Percentiles rank a stretch among this genome's conserved stretches.
These are phyloP conservation scores for Spisula subtruncata DNA, from an alignment of 2,888 invertebrate genomes.

Conservation along the genomic window DNA sequence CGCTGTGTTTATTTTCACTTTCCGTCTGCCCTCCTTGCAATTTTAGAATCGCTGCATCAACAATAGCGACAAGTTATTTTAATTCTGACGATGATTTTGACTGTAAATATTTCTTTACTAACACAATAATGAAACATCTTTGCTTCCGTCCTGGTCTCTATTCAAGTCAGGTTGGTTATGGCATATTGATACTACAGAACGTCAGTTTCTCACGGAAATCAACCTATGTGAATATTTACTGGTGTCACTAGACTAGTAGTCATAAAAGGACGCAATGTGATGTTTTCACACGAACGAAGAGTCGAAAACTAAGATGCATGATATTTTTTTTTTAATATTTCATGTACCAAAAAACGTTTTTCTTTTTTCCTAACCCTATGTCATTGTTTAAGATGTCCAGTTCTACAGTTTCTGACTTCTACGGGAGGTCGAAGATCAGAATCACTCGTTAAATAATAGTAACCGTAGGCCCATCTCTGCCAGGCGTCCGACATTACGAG, in stretches of 20 bases:
- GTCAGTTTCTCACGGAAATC: not conserved
- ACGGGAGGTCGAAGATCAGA: too few relatives aligned
- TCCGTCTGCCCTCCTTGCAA: constrained; percentile 55
- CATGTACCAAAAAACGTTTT: too few relatives aligned
- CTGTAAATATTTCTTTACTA: not conserved
- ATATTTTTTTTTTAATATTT: not conserved
- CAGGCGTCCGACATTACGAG: too few relatives aligned
- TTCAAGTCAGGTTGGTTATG: not conserved
- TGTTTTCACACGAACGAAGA: not conserved
- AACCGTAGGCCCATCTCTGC: too few relatives aligned
- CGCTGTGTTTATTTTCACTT: constrained; percentile 61
- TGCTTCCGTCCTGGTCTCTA: not conserved
- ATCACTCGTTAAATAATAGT: too few relatives aligned
- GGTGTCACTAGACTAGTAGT: not conserved
- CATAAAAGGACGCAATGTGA: not conserved
- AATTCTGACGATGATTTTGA: constrained; percentile 15
- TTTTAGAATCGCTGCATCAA: constrained; percentile 38
- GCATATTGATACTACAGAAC: not conserved
- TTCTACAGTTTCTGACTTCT: too few relatives aligned
- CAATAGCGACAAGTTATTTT: constrained; percentile 36
- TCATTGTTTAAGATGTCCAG: too few relatives aligned
- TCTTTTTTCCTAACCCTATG: too few relatives aligned
- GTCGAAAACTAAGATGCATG: not conserved
- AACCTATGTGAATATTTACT: not conserved
- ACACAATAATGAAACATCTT: not conserved